Evolutionary conservation across 2,113 vertebrate species (phyloP).

Genomic region (Pollachius pollachius): DNA sequence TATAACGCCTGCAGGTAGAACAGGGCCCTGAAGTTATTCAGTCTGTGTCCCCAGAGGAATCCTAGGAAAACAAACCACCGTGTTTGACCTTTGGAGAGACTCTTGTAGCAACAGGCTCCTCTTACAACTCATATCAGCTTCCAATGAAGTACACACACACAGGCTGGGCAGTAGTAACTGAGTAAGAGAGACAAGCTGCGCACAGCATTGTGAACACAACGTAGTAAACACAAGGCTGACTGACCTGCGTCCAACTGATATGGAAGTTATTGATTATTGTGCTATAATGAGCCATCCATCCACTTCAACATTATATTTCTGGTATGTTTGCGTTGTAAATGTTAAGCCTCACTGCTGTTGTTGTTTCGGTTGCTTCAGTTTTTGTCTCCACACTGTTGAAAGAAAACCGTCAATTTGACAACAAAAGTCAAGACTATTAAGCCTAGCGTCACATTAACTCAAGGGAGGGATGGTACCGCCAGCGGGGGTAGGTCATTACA

Average conservation of each 20-base stretch:
- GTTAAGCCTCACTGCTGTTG: too few species aligned
- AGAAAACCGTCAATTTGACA: constrained; percentile 17
- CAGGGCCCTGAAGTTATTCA: constrained; percentile 50
- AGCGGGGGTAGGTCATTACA: constrained; percentile 74
- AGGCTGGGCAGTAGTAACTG: constrained; percentile 69
- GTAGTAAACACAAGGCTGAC: too few species aligned
- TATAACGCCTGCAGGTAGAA: constrained; percentile 63
- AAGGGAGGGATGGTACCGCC: constrained; percentile 75
- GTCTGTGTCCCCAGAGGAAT: constrained; percentile 55
- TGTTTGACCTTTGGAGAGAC: constrained; percentile 76
- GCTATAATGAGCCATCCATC: too few species aligned
- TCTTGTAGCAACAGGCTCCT: constrained; percentile 74
- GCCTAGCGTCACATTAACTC: constrained; percentile 52
- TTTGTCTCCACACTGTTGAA: constrained; percentile 5
- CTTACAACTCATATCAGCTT: constrained; percentile 73
- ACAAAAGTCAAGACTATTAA: constrained; percentile 37
- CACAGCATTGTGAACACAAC: constrained; percentile 16
- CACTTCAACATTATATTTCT: too few species aligned
- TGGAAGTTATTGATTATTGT: too few species aligned
- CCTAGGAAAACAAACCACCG: constrained; percentile 66
- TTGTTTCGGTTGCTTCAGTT: not conserved
- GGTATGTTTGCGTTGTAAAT: too few species aligned
- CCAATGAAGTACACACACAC: constrained; percentile 69
- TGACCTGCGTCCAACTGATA: too few species aligned
- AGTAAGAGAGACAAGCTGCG: constrained; percentile 58